phyloP scores from a whole-genome alignment of 2,888 invertebrate species.

The Chaetogeoica ovagalla region DNA sequence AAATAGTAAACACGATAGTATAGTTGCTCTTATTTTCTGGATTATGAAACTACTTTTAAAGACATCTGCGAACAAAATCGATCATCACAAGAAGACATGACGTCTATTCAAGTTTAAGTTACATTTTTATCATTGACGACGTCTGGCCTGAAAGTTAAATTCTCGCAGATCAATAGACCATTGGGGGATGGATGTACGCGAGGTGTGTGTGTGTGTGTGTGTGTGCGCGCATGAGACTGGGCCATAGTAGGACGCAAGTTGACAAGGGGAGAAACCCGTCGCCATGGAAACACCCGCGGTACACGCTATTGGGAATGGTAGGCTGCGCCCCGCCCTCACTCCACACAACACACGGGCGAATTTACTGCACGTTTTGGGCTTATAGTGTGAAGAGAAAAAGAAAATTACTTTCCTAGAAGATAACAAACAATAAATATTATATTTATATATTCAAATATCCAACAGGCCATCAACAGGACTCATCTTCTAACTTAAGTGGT shows the following conservation, averaged over 20 bases:
- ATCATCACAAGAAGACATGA: not conserved
- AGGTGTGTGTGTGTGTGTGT: too few species aligned
- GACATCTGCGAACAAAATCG: too few species aligned
- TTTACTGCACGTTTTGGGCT: constrained; percentile 36
- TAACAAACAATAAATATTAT: not conserved
- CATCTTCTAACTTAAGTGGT: not conserved
- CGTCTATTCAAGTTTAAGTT: not conserved
- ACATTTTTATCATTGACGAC: not conserved
- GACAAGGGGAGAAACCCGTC: constrained; percentile 35
- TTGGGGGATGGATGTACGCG: constrained; percentile 31
- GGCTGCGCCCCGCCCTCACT: not conserved
- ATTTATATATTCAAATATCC: not conserved
- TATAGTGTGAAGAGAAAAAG: constrained; percentile 10
- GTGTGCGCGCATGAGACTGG: not conserved
- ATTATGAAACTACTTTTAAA: too few species aligned
- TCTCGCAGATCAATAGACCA: constrained; percentile 51
- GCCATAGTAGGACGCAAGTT: constrained; percentile 16
- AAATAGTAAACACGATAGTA: too few species aligned
- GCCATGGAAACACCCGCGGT: constrained; percentile 32
- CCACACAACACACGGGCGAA: not conserved
- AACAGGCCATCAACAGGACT: not conserved
- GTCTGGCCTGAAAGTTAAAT: constrained; percentile 25
- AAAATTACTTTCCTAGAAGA: not conserved
- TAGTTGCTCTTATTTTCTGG: too few species aligned
- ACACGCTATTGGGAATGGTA: constrained; percentile 2